These are phyloP conservation scores for Diabrotica balteata DNA, from an alignment of 2,888 invertebrate species.

Conservation along the genomic window DNA sequence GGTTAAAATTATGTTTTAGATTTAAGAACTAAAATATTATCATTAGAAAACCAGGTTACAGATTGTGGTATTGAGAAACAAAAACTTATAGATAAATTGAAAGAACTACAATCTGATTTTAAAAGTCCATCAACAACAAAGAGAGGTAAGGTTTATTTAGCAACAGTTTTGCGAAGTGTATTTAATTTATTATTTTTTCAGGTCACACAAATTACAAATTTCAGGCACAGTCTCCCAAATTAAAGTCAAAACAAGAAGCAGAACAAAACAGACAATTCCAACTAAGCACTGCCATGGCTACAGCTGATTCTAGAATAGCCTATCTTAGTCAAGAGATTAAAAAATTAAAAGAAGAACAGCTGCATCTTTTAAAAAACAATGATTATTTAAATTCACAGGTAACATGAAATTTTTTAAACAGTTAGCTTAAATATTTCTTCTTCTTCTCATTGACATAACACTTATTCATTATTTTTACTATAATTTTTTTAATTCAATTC, in stretches of 20 bases:
- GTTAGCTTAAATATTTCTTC: background rate
- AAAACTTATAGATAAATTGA: constrained; percentile 37
- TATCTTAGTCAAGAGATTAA: constrained; percentile 59
- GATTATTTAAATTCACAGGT: constrained; percentile 60
- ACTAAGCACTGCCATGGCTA: constrained; percentile 45
- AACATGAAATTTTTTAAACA: background rate
- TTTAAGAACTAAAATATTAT: constrained; percentile 62
- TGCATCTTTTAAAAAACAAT: constrained; percentile 53
- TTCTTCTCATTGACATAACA: no score
- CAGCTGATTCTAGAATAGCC: constrained; percentile 56
- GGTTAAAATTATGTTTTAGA: constrained; percentile 53
- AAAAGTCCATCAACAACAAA: constrained; percentile 52
- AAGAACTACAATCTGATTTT: constrained; percentile 66
- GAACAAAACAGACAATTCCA: constrained; percentile 10
- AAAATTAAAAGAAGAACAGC: constrained; percentile 58
- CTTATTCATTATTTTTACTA: no score
- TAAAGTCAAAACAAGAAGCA: background rate
- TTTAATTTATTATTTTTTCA: background rate
- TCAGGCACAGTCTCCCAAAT: background rate
- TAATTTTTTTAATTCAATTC: no score
- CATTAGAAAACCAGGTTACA: constrained; percentile 65
- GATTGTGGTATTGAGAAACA: constrained; percentile 63
- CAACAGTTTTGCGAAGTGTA: background rate
- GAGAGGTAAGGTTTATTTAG: constrained; percentile 63
- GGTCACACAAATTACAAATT: background rate